These are phyloP conservation scores for Malurus cyaneus DNA, from an alignment of 2,113 vertebrate species.

Conservation along the genomic window DNA sequence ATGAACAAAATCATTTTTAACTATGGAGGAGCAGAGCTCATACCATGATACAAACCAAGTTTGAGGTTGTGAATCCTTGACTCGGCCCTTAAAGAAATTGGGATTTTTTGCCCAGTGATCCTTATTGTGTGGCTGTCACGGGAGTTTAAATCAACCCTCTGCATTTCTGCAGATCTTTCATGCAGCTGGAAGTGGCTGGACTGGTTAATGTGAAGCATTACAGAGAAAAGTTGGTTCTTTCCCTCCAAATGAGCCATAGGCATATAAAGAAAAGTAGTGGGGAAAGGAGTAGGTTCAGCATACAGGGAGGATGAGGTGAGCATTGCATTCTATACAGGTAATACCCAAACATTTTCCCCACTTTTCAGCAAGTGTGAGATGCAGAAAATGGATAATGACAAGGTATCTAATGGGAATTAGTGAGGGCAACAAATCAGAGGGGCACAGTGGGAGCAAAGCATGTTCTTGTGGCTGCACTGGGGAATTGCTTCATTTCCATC, in stretches of 20 bases:
- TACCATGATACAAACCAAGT: not conserved
- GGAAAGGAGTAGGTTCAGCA: not conserved
- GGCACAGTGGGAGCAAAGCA: not conserved
- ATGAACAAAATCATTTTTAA: not conserved
- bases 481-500: constrained; percentile 9
- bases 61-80: not conserved
- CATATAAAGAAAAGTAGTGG: not conserved
- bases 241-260: not conserved
- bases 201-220: not conserved
- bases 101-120: not conserved
- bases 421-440: not conserved
- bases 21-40: not conserved
- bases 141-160: not conserved
- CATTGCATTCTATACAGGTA: not conserved
- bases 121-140: not conserved
- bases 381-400: not conserved
- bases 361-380: not conserved
- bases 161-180: not conserved
- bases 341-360: not conserved
- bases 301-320: not conserved
- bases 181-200: not conserved
- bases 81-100: not conserved
- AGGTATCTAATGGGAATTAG: not conserved
- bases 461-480: not conserved
- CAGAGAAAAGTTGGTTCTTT: not conserved